Evolutionary conservation across 1,140 invertebrate genomes (phyloP).

Genomic region (Zaprionus capensis): DNA sequence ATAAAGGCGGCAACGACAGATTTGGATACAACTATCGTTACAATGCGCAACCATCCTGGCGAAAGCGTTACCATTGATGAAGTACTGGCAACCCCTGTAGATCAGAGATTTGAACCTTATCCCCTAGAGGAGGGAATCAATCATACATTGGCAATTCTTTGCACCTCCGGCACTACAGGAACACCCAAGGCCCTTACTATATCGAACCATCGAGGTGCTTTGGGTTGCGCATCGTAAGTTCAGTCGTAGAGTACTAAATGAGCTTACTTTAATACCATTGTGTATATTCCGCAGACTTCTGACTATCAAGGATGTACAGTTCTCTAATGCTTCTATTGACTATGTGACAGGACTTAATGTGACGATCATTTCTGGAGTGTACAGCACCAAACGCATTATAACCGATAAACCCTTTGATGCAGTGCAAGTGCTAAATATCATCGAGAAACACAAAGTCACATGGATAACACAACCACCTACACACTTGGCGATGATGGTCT

Average conservation of each 20-base stretch:
- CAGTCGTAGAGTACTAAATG: not conserved
- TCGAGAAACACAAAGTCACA: not conserved
- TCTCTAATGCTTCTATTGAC: not conserved
- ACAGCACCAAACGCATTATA: not conserved
- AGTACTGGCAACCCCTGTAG: not conserved
- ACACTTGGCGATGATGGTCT: not conserved
- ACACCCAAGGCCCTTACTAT: not conserved
- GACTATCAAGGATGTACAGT: not conserved
- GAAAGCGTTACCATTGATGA: not conserved
- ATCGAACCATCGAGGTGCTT: not conserved
- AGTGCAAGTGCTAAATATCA: not conserved
- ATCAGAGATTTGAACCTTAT: not conserved
- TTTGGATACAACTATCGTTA: not conserved
- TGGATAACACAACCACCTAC: not conserved
- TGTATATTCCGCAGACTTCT: not conserved
- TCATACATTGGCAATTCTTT: not conserved
- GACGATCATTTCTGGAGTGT: not conserved
- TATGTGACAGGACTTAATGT: not conserved
- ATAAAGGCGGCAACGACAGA: not conserved
- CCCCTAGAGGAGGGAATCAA: not conserved
- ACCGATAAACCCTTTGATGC: not conserved
- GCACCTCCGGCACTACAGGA: not conserved
- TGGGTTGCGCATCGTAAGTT: not conserved
- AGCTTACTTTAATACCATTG: not conserved
- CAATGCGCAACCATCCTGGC: not conserved